A percentile compares a stretch with the other conserved stretches of the same genome.
Conservation (phyloP, 2,113 vertebrate species). For the Astatoreochromis straeleni region DNA sequence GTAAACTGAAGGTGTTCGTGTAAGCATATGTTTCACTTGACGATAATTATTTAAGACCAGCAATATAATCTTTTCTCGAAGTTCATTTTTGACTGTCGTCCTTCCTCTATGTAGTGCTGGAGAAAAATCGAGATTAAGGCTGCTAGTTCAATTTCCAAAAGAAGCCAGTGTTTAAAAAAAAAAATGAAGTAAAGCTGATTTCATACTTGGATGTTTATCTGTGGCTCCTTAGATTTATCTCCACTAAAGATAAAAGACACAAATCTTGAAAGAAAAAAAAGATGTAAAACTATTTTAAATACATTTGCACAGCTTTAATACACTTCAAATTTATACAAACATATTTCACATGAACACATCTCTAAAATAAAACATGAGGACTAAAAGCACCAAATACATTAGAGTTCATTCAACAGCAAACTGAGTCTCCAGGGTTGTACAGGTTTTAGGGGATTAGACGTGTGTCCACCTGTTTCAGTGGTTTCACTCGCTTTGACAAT, state of each 20-base stretch:
- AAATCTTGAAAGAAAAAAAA: background rate
- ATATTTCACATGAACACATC: background rate
- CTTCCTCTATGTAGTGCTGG: background rate
- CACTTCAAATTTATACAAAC: slow-evolving; percentile 26
- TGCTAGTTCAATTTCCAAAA: background rate
- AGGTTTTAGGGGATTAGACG: background rate
- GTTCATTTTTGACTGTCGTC: slow-evolving; percentile 6
- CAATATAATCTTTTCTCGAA: slow-evolving; percentile 63
- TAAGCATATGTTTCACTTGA: slow-evolving; percentile 42
- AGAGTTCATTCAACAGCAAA: background rate
- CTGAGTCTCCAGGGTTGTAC: background rate
- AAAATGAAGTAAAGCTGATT: background rate
- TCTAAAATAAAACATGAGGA: background rate
- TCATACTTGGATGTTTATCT: background rate
- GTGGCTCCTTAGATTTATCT: background rate
- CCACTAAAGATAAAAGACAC: background rate
- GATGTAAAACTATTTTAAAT: background rate
- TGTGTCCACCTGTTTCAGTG: background rate
- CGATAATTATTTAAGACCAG: slow-evolving; percentile 66
- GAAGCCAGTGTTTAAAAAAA: background rate
- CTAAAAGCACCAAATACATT: slow-evolving; percentile 5
- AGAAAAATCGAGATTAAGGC: background rate
- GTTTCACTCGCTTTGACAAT: background rate
- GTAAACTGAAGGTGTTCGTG: slow-evolving; percentile 39
- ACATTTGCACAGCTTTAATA: slow-evolving; percentile 37